Evolutionary conservation across 2,113 vertebrate species (phyloP), one percentile per base, ranked within the genome.

Genomic region (Cyrtonyx montezumae): DNA sequence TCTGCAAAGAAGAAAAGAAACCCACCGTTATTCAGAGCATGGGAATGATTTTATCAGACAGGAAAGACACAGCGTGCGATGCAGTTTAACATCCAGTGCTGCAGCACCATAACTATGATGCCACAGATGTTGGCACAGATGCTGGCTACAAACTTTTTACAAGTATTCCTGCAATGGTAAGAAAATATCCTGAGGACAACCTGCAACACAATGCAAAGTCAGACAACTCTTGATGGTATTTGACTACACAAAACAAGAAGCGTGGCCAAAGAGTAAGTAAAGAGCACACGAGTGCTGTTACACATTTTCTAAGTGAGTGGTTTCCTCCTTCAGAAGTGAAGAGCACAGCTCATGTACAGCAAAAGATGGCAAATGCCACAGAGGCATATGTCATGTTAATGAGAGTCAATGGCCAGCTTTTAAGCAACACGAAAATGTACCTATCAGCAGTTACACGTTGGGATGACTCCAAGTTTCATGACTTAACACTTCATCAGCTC

Each of bases 1-100:
- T 98, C 99, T 99, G 98, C 85, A 98, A 98, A 97, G 81, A 78
- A 96, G 76, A 93, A 94, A 95, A 86, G 75, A 68, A 89, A 92
- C 66, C 62, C 20, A 48, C 91, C 82, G 94, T 43, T 91, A 95
- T 61, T 6, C 36, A 48, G 53, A 85, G 78, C 22, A 45, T 0
- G 1, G 61, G 88, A 20, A 61, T 51, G 70, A 56, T 59, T 76
- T 53, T 71, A 61, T 4, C 78, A 78, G 51, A 76, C n/a, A 13
- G 63, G 68, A 68, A 71, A 69, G 62, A 61, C 0, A 9, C 61
- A 68, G 59, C 61, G 68, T 0, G 3, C 1, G 43, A 30, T 10
- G 30, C 0, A 11, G 65, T 49, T 66, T 13, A 58, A 65, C 49
- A 69, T 12, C 23, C 0, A 0, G 34, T 26, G 22, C 4, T 0